Conservation (phyloP, 92 coral and sea anemone genomes). For the Heteractis magnifica region DNA sequence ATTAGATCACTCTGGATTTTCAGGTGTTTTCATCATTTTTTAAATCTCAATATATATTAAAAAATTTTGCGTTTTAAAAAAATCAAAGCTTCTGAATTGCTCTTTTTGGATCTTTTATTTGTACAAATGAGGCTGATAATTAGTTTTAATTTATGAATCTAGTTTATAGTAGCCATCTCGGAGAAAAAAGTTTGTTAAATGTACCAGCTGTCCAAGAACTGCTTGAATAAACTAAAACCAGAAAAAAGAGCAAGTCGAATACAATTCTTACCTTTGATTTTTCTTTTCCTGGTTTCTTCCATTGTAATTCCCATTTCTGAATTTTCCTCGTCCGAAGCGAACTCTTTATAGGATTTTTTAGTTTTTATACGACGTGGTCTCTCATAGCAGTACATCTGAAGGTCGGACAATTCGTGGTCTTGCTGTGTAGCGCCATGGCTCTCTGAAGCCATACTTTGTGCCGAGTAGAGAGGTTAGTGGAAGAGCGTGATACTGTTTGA, state of each 20-base stretch:
- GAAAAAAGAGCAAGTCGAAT: neutral
- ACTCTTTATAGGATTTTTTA: conserved; percentile 52
- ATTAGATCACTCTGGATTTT: neutral
- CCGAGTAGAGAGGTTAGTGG: neutral
- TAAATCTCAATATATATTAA: neutral
- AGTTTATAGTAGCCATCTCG: neutral
- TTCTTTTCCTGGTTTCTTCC: conserved; percentile 38
- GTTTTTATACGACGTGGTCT: conserved; percentile 43
- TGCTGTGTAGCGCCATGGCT: neutral
- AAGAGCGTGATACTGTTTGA: neutral
- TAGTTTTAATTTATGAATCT: neutral
- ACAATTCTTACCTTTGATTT: conserved; percentile 38
- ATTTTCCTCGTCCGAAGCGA: conserved; percentile 57
- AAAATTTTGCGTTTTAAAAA: neutral
- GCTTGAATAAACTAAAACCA: neutral
- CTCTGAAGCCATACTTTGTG: neutral
- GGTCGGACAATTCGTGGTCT: conserved; percentile 17
- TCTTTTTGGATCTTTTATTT: conserved; percentile 4
- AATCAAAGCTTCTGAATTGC: conserved; percentile 6
- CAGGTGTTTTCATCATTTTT: neutral
- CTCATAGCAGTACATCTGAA: conserved; percentile 32
- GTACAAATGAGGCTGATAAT: conserved; percentile 3
- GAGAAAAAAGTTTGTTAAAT: conserved; percentile 6
- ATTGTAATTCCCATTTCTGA: conserved; percentile 31
- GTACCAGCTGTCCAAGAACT: neutral